phyloP scores from a whole-genome alignment of 2,797 vertebrate species.

The Sphenodon punctatus region DNA sequence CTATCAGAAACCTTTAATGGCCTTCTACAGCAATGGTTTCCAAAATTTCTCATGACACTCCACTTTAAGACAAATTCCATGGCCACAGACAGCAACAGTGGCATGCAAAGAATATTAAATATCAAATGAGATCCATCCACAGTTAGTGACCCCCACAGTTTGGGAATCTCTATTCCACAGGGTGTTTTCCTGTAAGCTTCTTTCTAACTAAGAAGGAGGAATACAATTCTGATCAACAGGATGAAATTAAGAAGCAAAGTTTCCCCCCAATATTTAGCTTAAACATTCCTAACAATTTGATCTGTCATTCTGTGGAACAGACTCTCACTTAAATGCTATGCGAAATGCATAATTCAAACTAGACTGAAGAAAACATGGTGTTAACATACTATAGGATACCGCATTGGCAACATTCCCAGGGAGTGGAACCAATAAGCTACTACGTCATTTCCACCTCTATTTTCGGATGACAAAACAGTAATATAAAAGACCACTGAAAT shows the following conservation, averaged over 20 bases:
- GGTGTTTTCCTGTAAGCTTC: too few relatives aligned
- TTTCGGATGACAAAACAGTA: neutral
- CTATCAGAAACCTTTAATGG: neutral
- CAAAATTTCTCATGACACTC: too few relatives aligned
- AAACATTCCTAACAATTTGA: neutral
- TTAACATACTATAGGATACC: neutral
- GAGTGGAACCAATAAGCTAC: neutral
- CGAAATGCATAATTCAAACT: neutral
- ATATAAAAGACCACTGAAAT: neutral
- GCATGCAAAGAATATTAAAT: too few relatives aligned
- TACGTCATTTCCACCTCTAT: neutral
- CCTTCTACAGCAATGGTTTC: neutral
- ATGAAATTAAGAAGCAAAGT: neutral
- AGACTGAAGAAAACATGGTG: neutral
- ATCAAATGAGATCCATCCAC: too few relatives aligned
- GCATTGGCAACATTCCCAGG: neutral
- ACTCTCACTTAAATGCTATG: too few relatives aligned
- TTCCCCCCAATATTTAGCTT: neutral
- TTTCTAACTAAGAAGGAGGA: too few relatives aligned
- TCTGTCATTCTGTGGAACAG: too few relatives aligned
- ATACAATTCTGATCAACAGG: too few relatives aligned
- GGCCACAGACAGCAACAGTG: too few relatives aligned
- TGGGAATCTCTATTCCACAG: too few relatives aligned
- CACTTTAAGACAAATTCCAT: too few relatives aligned
- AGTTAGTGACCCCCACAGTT: too few relatives aligned